Evolutionary conservation across 2,888 invertebrate species (phyloP), one percentile per base, ranked within the genome.

Genomic region (Drosophila lacicola): DNA sequence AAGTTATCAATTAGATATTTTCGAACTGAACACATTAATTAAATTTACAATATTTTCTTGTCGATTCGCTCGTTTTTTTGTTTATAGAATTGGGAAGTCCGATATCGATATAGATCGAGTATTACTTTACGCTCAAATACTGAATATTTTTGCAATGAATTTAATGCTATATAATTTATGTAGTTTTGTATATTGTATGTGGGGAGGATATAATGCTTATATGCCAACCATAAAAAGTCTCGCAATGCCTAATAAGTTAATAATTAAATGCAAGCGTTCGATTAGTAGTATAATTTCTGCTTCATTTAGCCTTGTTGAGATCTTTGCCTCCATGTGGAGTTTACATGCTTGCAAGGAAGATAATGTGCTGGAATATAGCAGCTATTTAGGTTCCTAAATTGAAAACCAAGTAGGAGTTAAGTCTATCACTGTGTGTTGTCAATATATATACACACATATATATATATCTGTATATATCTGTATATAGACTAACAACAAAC

Each of bases 341-440:
- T 25, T 41, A 13, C 13, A 37, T 62, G 29, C 19, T 17, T 42
- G 14, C 39, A 34, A 41, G 46, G 14, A 54, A 21, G 13, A 42
- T 57, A 17, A 29, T 56, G 33, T 61, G 37, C 37, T n/a, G 13
- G 11, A 37, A 45, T 29, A 45, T 33, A 14, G 29, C 29, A 14
- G 29, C 29, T 33, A 33, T 17, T 29, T 29, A 29, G 29, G 29
- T 14, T 39, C 45, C 10, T 37, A 13, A 33, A 34, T 21, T 17
- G n/a, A 34, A 17, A 49, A 39, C 17, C 44, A 50, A 42, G 13
- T 34, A 55, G 47, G 50, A 60, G 53, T 67, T 54, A 68, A 58
- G 57, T 70, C 67, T 82, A 80, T 80, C 69, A 78, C 72, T 80
- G 82, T 77, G 80, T 57, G 69, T 69, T 80, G 70, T 73, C 67